These are phyloP conservation scores for Tiaroga cobitis DNA, from an alignment of 2,797 vertebrate species.

Conservation along the genomic window DNA sequence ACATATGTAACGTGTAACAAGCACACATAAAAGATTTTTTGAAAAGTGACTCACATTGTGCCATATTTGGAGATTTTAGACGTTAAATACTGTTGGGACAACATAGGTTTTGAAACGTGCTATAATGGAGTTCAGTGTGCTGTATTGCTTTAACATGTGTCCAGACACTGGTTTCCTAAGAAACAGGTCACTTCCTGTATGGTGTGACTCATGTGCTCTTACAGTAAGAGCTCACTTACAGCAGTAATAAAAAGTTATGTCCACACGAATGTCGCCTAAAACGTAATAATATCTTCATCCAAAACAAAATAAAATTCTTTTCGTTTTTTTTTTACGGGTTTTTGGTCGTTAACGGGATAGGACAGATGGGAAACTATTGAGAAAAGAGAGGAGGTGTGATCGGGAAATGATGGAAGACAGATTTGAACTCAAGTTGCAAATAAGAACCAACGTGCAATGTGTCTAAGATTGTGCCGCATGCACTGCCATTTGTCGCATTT, in stretches of 20 bases:
- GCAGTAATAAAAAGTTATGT: constrained; percentile 21
- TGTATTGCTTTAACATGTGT: constrained; percentile 46
- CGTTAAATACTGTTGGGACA: background rate
- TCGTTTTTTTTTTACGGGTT: background rate
- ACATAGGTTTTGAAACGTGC: background rate
- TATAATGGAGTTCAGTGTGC: background rate
- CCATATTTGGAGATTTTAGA: background rate
- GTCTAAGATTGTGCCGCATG: background rate
- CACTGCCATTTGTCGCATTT: background rate
- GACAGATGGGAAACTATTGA: background rate
- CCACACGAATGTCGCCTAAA: background rate
- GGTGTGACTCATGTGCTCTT: constrained; percentile 33
- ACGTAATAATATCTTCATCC: background rate
- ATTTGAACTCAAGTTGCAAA: background rate
- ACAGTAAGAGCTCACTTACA: constrained; percentile 31
- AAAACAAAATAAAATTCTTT: background rate
- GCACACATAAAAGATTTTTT: background rate
- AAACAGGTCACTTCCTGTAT: constrained; percentile 24
- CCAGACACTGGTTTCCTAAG: constrained; percentile 22
- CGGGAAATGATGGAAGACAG: constrained; percentile 12
- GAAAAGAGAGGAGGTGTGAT: background rate
- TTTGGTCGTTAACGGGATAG: background rate
- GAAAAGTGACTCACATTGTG: background rate
- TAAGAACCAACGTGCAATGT: background rate
- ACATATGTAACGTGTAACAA: background rate